phyloP scores from a whole-genome alignment of 37 sponge, comb jelly and placozoan genomes.

The Oscarella lobularis region DNA sequence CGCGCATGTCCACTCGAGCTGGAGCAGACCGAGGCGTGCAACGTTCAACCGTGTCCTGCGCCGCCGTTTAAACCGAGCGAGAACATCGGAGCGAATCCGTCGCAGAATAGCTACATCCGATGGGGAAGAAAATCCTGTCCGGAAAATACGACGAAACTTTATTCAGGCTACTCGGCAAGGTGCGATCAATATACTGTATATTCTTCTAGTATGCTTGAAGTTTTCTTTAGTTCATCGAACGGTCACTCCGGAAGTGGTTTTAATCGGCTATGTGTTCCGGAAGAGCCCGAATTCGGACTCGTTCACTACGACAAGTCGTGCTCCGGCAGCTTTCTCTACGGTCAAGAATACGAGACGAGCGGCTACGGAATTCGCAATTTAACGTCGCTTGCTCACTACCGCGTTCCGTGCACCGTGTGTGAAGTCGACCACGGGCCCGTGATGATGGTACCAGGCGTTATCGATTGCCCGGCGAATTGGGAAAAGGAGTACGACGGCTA shows the following conservation, averaged over 20 bases:
- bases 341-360: background rate
- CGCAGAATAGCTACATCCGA: background rate
- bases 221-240: background rate
- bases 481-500: constrained; percentile 12
- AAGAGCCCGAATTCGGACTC: background rate
- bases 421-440: background rate
- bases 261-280: background rate
- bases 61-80: background rate
- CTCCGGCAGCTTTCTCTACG: background rate
- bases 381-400: background rate
- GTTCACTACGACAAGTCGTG: background rate
- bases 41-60: background rate
- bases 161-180: background rate
- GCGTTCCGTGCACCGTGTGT: constrained; percentile 15
- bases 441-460: constrained; percentile 7
- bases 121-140: background rate
- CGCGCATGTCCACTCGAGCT: background rate
- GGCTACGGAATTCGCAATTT: background rate
- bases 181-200: no score
- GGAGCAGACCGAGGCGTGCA: background rate
- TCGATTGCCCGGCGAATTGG: constrained; percentile 8
- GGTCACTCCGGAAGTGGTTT: background rate
- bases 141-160: background rate
- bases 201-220: no score
- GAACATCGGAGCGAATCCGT: background rate